phyloP scores from a whole-genome alignment of 2,113 vertebrate genomes.

The Pachycephala philippinensis region DNA sequence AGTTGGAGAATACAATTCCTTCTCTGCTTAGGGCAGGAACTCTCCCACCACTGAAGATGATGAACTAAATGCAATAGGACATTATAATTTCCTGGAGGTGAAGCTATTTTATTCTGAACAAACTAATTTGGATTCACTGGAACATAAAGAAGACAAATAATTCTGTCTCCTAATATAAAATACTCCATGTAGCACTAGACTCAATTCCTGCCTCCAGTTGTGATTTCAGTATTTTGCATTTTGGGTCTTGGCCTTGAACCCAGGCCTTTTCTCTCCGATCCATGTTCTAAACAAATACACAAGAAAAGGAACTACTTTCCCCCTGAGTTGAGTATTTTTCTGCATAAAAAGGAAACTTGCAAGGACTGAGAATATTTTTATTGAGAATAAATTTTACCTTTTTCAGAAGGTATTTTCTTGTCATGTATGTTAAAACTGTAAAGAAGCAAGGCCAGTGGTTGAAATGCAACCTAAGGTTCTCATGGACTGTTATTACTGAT shows the following conservation, averaged over 20 bases:
- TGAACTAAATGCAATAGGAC: neutral
- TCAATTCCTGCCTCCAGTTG: neutral
- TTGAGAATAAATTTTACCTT: neutral
- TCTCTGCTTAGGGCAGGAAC: neutral
- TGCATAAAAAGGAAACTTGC: neutral
- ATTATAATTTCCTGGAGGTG: neutral
- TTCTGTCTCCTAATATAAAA: neutral
- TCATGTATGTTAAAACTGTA: neutral
- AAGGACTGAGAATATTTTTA: neutral
- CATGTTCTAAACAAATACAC: neutral
- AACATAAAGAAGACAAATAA: neutral
- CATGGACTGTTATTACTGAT: neutral
- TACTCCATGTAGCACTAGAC: neutral
- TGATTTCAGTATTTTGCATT: neutral
- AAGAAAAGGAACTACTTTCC: neutral
- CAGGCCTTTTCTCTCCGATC: neutral
- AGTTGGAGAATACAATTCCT: neutral
- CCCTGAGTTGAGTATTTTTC: neutral
- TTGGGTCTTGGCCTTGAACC: neutral
- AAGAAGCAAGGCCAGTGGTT: neutral
- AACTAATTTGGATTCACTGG: neutral
- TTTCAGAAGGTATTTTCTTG: neutral
- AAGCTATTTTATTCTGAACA: neutral
- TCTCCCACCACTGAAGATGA: neutral
- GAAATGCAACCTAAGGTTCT: neutral